Base-by-base conservation (phyloP, 2,888 invertebrate species). In the Hofmannophila pseudospretella region DNA sequence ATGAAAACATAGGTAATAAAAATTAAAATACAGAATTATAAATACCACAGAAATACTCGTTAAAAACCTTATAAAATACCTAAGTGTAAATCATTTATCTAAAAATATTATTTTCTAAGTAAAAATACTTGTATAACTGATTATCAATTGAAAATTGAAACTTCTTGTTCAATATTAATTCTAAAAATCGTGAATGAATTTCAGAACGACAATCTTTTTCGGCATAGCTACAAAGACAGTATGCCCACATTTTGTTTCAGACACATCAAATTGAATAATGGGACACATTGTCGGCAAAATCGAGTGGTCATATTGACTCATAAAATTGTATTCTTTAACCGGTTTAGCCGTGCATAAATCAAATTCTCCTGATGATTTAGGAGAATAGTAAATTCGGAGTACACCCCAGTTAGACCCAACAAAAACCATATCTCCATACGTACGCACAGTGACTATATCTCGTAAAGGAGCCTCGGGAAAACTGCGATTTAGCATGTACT, bases 141-240 rank as follows among this genome's bases (percentile, higher is more conserved):
- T n/a, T n/a, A n/a, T n/a, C n/a, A n/a, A n/a, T n/a, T n/a, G n/a
- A n/a, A n/a, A n/a, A n/a, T n/a, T n/a, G n/a, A n/a, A n/a, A n/a
- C n/a, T n/a, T n/a, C n/a, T n/a, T n/a, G n/a, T n/a, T n/a, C n/a
- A n/a, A n/a, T n/a, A n/a, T n/a, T n/a, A n/a, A n/a, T n/a, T n/a
- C n/a, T n/a, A n/a, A n/a, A 67, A 68, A 1, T 42, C 45, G 37
- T 84, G 75, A 1, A 32, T 51, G 14, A 70, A 82, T 8, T 65
- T 64, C 0, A 85, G 32, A 0, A 75, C 49, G 0, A 68, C 73
- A 7, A 85, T 62, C 44, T 81, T 80, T 34, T 76, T 74, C 0
- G 79, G 79, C 80, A 81, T 79, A 0, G 67, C 81, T 0, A 80
- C 68, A 1, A 79, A 41, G 0, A 85, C 62, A 0, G 50, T 69